Base-by-base conservation (phyloP, 2,888 invertebrate species). In the Cryptus armator region DNA sequence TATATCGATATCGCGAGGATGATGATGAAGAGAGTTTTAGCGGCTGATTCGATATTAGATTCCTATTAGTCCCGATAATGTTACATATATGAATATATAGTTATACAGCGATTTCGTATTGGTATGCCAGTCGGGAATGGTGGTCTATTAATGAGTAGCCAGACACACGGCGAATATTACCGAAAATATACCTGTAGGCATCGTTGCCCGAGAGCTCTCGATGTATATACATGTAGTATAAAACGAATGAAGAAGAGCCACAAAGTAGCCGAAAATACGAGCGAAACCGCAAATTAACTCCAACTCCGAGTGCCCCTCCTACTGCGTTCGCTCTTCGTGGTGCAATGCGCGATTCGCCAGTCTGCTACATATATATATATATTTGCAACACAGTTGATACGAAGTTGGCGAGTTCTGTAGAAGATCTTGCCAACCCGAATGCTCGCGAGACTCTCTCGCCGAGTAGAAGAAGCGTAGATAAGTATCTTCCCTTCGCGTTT, bases 191-290 rank as follows among this genome's bases (percentile, higher is more conserved):
- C 53, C 37, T 59, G 29, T 37, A 7, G 37, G 37, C 37, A 37
- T 37, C 37, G 29, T 14, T 4, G 6, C 3, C 6, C 59, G 29
- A 59, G 10, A 5, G 14, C n/a, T 44, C 29, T 10, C 67, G 16
- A 7, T 81, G n/a, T 66, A 48, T 48, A 46, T 6, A 67, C 51
- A 37, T 37, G 9, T 4, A 37, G 37, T 37, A 9, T 37, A 37
- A 37, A 37, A 37, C 14, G 44, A 16, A 43, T 37, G 44, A 64
- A 85, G 72, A 81, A 89, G 85, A 89, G 81, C 89, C 89, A 90
- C 90, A 90, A 91, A 90, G 90, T 91, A 91, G 91, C 90, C 87
- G 86, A 81, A 89, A 89, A 86, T 82, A 87, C 86, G 85, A 88
- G 83, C 86, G 84, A 87, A 89, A 87, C 88, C 86, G 84, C 87